Conservation (phyloP, 2,113 vertebrate species). For the Aldabrachelys gigantea region DNA sequence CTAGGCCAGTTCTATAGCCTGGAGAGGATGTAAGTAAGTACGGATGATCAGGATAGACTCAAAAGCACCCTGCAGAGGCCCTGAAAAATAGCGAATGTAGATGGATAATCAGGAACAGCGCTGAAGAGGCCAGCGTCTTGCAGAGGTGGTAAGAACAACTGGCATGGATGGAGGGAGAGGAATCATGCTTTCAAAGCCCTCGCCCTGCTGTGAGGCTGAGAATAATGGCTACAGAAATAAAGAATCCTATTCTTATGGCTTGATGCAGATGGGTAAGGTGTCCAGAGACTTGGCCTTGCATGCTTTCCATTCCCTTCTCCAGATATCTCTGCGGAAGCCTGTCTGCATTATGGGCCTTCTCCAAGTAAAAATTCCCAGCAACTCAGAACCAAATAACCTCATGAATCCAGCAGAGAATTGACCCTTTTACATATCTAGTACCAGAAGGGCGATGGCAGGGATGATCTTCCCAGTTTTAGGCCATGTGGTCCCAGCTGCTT, state of each 20-base stretch:
- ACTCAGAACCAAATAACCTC: background rate
- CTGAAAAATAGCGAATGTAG: no score
- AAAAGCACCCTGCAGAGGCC: no score
- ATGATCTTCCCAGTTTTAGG: background rate
- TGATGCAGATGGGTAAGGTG: slow-evolving; percentile 23
- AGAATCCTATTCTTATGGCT: slow-evolving; percentile 12
- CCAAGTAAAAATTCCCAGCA: background rate
- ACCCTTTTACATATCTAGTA: background rate
- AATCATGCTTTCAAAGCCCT: background rate
- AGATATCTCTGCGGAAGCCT: background rate
- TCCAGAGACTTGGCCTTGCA: slow-evolving; percentile 61
- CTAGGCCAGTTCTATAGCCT: no score
- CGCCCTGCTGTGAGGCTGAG: slow-evolving; percentile 62
- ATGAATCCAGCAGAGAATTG: background rate
- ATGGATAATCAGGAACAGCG: no score
- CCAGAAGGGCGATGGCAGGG: fast-evolving
- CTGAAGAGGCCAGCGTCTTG: no score
- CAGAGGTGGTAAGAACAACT: no score
- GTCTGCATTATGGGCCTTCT: background rate
- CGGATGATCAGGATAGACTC: no score
- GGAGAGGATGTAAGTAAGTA: no score
- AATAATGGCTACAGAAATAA: slow-evolving; percentile 12
- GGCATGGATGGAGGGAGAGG: background rate
- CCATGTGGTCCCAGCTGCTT: fast-evolving
- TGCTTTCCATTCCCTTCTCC: slow-evolving; percentile 59